Evolutionary conservation across 2,797 vertebrate genomes (phyloP).

Genomic region (Galago senegalensis): DNA sequence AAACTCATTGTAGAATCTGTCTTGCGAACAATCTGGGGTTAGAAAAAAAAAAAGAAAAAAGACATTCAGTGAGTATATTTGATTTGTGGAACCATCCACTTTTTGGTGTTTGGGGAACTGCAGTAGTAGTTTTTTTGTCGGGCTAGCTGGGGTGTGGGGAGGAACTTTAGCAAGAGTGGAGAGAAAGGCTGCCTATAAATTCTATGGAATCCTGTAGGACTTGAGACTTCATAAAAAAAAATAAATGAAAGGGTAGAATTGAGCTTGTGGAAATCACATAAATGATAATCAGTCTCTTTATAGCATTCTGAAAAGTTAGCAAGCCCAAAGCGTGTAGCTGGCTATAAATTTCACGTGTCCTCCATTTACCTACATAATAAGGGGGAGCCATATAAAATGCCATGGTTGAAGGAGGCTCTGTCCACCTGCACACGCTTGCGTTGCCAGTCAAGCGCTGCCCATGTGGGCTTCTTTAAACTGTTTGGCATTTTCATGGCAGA

Average conservation of each 20-base stretch:
- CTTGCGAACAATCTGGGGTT: slow-evolving; percentile 7
- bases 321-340: background rate
- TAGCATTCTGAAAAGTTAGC: background rate
- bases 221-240: background rate
- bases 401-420: background rate
- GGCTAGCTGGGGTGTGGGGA: background rate
- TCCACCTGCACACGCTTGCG: rapidly evolving
- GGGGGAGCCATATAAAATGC: background rate
- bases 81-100: background rate
- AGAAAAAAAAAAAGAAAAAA: background rate
- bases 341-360: background rate
- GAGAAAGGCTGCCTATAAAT: background rate
- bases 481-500: too few relatives aligned
- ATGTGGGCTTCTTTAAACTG: background rate
- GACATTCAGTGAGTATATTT: background rate
- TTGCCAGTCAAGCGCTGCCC: background rate
- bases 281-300: background rate
- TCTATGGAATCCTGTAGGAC: background rate
- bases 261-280: background rate
- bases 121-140: background rate
- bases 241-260: background rate
- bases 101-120: background rate
- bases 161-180: background rate
- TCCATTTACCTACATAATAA: background rate
- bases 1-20: slow-evolving; percentile 14